Base-by-base conservation (phyloP, 2,113 vertebrate genomes). In the Chaetodon auriga region DNA sequence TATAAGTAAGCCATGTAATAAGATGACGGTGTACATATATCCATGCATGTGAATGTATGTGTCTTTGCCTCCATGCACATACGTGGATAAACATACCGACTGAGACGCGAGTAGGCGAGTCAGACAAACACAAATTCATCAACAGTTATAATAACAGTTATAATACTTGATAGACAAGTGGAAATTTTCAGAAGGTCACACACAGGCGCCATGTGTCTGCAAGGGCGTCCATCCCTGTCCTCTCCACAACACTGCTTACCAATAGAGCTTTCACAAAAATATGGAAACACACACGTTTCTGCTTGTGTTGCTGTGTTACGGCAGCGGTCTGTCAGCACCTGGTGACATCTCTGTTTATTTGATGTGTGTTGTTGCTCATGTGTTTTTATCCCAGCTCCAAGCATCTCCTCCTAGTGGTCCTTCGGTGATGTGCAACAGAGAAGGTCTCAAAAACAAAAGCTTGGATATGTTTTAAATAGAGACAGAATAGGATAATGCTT, bases 391-490 rank as follows among this genome's bases (percentile, higher is more conserved):
- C 46, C 16, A 70, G 63, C 14, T 66, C 60, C 11, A 55, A 65
- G 51, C 49, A 30, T 79, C 75, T 83, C 84, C 87, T 84, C 80
- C 80, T 90, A 75, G 78, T 91, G 87, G 75, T 60, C 1, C 74
- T 73, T 74, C 41, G 11, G 84, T 82, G 55, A 77, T 60, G 53
- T 73, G 46, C 64, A 81, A 19, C 30, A 35, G 13, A 69, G 8
- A 51, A 7, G 38, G 49, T n/a, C 19, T 41, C 30, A 46, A 70
- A 43, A 36, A 66, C 5, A 49, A 36, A 45, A 30, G 18, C 21
- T 63, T 41, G 10, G 48, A 4, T n/a, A 10, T n/a, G 9, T 48
- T 12, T 35, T 45, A 51, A 6, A 68, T 19, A 23, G 35, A 25
- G 41, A 45, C 62, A 54, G 8, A 41, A 66, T 13, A 7, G 12